Conservation (phyloP, 37 sponge, comb jelly and placozoan genomes). For the Halisarca cf. caerulea region DNA sequence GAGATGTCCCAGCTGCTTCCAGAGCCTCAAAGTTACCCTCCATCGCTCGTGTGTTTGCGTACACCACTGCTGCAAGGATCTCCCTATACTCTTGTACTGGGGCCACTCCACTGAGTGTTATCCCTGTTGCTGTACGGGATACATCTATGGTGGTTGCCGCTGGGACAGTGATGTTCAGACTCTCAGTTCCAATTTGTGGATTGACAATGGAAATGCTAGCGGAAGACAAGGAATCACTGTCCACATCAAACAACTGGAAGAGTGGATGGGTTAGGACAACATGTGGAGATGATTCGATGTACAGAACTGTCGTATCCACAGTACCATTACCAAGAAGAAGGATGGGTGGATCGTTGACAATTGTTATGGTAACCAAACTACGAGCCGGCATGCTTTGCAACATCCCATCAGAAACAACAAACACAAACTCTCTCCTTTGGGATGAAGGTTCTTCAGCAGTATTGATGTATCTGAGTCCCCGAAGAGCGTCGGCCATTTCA, state of each 20-base stretch:
- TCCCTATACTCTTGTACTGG: conserved; percentile 19
- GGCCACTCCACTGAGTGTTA: conserved; percentile 53
- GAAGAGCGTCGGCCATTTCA: conserved; percentile 37
- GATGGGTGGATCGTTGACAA: conserved; percentile 63
- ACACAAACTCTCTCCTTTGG: conserved; percentile 31
- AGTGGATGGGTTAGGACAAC: conserved; percentile 7
- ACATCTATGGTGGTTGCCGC: conserved; percentile 24
- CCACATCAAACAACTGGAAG: conserved; percentile 39
- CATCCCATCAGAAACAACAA: conserved; percentile 56
- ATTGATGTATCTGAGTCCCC: conserved; percentile 52
- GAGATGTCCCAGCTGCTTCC: neutral
- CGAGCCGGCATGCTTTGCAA: conserved; percentile 27
- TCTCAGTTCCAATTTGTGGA: conserved; percentile 34
- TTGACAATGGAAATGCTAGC: conserved; percentile 40
- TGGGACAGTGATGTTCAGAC: conserved; percentile 11
- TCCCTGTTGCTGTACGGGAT: conserved; percentile 11
- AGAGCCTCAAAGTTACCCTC: conserved; percentile 37
- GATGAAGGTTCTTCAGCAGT: conserved; percentile 57
- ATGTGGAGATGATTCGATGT: conserved; percentile 40
- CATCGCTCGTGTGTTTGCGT: conserved; percentile 39
- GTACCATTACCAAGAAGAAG: conserved; percentile 31
- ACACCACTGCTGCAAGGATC: conserved; percentile 21
- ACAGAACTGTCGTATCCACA: conserved; percentile 28
- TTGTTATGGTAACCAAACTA: conserved; percentile 35
- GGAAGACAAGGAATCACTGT: conserved; percentile 33